phyloP scores from a whole-genome alignment of 2,113 vertebrate genomes.

The Electrona antarctica region DNA sequence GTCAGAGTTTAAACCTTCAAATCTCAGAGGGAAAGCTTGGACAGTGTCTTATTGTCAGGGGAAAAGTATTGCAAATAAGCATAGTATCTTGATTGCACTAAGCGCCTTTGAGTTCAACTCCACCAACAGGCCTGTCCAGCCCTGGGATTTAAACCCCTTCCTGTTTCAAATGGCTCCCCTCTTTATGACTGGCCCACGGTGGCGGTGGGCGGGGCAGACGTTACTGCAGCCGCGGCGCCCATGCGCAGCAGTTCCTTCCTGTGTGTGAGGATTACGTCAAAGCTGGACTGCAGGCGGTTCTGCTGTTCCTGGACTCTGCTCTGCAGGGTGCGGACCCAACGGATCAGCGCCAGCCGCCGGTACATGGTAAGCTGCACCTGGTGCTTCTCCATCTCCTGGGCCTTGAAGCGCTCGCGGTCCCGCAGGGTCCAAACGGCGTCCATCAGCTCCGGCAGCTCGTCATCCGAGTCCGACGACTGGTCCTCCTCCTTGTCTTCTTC shows the following conservation, averaged over 20 bases:
- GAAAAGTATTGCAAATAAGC: conserved; percentile 13
- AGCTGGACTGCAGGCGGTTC: conserved; percentile 93
- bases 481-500: neutral
- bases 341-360: conserved; percentile 91
- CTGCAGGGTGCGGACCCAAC: conserved; percentile 93
- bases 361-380: conserved; percentile 96
- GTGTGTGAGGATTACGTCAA: conserved; percentile 93
- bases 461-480: conserved; percentile 72
- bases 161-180: neutral
- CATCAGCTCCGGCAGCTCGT: conserved; percentile 78
- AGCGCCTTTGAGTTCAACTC: conserved; percentile 2
- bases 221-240: conserved; percentile 52
- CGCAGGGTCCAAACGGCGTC: conserved; percentile 88
- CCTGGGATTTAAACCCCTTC: neutral
- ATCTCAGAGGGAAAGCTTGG: conserved; percentile 10
- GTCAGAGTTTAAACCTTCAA: neutral
- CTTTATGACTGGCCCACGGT: conserved; percentile 78
- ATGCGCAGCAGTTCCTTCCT: conserved; percentile 92
- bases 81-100: neutral
- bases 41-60: conserved; percentile 12
- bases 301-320: conserved; percentile 89
- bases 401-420: conserved; percentile 92
- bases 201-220: conserved; percentile 9
- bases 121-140: neutral
- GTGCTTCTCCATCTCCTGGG: conserved; percentile 95